These are phyloP conservation scores for Apamea monoglypha DNA, from an alignment of 2,888 invertebrate species.

Conservation along the genomic window DNA sequence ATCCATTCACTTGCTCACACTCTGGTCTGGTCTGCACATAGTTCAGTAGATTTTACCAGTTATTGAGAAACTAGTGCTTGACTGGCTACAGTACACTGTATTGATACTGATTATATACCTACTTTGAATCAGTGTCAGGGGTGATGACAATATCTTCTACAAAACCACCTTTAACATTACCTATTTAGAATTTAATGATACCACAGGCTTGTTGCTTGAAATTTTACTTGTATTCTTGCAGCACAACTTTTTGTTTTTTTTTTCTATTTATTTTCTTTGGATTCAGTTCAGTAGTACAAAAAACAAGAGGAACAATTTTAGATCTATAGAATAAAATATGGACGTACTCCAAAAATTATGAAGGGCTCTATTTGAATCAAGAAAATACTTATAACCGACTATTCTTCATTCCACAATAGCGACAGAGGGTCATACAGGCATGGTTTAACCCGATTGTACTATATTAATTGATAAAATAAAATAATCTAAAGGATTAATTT, in stretches of 20 bases:
- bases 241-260: neutral
- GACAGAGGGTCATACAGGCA: neutral
- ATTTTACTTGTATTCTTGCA: neutral
- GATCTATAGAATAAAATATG: neutral
- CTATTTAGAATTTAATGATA: constrained; percentile 1
- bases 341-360: neutral
- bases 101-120: neutral
- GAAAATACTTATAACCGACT: neutral
- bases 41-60: neutral
- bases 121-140: neutral
- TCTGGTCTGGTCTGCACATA: neutral
- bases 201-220: neutral
- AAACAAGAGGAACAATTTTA: neutral
- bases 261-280: neutral
- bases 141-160: neutral
- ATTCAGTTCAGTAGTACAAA: neutral
- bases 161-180: neutral
- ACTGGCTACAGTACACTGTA: neutral
- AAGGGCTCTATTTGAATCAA: neutral
- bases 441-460: constrained; percentile 4
- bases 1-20: neutral
- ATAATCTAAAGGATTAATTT: constrained; percentile 44
- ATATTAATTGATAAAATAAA: constrained; percentile 33
- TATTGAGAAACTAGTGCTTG: neutral
- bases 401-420: neutral